phyloP scores from a whole-genome alignment of 2,797 vertebrate species.

The Morus bassanus region DNA sequence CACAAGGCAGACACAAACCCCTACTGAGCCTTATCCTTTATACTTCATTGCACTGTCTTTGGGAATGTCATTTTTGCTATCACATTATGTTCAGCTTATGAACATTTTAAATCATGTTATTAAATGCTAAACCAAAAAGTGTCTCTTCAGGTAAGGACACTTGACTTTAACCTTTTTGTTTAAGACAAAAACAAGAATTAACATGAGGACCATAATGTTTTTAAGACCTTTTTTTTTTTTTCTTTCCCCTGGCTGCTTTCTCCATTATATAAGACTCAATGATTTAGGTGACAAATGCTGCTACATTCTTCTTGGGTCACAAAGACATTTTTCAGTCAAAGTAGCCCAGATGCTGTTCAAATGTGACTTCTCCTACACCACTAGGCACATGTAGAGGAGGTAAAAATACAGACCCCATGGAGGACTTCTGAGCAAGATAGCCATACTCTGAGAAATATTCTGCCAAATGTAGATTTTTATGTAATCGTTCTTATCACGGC shows the following conservation, averaged over 20 bases:
- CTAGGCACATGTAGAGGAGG: neutral
- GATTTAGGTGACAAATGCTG: neutral
- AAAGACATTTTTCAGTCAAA: neutral
- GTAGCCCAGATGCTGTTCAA: neutral
- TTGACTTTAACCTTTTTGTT: neutral
- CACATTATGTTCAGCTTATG: constrained; percentile 15
- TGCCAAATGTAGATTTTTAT: neutral
- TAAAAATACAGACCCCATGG: neutral
- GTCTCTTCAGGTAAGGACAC: neutral
- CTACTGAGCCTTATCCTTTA: constrained; percentile 1
- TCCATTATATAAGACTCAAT: neutral
- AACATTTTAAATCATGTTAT: neutral
- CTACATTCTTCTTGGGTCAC: neutral
- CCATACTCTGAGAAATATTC: neutral
- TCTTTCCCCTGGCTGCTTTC: neutral
- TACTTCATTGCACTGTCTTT: constrained; percentile 11
- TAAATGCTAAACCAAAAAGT: neutral
- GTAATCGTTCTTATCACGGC: neutral
- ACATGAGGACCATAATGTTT: neutral
- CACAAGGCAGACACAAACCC: neutral
- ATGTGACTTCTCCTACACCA: neutral
- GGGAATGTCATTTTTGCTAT: constrained; percentile 17
- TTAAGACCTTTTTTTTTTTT: neutral
- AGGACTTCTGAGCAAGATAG: neutral
- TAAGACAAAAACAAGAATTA: neutral